phyloP scores from a whole-genome alignment of 2,797 vertebrate genomes.

The Harpagifer antarcticus region DNA sequence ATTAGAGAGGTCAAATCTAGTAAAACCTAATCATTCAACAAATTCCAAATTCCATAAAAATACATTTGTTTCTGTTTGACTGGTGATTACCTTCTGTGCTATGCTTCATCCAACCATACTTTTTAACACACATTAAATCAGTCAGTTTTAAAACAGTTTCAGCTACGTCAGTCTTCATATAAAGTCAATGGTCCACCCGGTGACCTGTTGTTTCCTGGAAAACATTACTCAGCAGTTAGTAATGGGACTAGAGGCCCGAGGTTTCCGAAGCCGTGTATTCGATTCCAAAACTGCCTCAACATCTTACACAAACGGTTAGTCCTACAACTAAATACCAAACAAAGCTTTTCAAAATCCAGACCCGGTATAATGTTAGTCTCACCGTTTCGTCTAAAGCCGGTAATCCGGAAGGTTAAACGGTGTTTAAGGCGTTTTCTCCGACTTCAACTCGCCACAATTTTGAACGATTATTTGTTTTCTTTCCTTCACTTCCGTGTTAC shows the following conservation, averaged over 20 bases:
- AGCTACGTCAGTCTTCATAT: background rate
- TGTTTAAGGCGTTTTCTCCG: conserved; percentile 23
- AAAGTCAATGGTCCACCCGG: background rate
- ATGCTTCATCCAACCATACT: no score
- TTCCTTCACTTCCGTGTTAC: conserved; percentile 77
- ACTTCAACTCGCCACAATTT: conserved; percentile 25
- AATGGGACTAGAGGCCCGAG: conserved; percentile 25
- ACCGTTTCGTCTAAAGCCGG: conserved; percentile 50
- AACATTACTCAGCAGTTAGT: conserved; percentile 37
- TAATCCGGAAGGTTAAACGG: background rate
- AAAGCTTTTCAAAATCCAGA: accelerated
- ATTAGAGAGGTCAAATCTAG: no score
- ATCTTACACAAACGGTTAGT: background rate
- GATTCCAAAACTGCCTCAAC: background rate
- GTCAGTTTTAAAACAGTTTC: background rate
- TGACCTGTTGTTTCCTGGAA: background rate
- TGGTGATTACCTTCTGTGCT: no score
- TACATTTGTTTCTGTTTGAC: no score
- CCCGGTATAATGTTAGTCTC: conserved; percentile 1
- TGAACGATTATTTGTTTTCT: conserved; percentile 74
- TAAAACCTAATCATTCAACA: no score
- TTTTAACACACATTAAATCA: background rate
- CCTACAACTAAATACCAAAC: background rate
- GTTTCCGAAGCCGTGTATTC: conserved; percentile 17
- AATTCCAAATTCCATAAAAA: no score